Base-by-base conservation (phyloP, 2,113 vertebrate species). In the Sapayoa aenigma region DNA sequence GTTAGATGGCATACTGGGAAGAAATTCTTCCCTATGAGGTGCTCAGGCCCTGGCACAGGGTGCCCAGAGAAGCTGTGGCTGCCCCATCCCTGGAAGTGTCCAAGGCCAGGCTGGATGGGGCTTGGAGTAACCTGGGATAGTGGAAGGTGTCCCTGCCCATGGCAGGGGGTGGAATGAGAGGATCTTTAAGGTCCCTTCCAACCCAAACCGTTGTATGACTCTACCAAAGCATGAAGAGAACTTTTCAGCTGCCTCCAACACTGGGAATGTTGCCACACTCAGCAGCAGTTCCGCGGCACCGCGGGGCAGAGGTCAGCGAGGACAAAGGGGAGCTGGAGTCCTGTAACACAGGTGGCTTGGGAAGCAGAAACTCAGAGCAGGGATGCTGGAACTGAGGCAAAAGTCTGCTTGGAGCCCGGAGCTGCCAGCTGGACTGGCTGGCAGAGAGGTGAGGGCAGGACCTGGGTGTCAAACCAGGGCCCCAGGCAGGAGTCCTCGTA, bases 401-500 rank as follows among this genome's bases (percentile, higher is more conserved):
- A 47, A 35, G 28, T 5, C 53, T 73, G 46, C 47, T 10, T 8
- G 31, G 23, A 35, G 35, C 27, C n/a, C 63, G 10, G 30, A 6
- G 0, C 1, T 28, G 20, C 25, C 6, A 2, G 28, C 1, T 27
- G 9, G 14, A 18, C 21, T 50, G 3, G 44, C 31, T 1, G 2
- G n/a, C 1, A 2, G 25, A 17, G 49, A 53, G 37, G 44, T 0
- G 4, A 30, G 46, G 47, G 46, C 60, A 60, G 46, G 62, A 41
- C 39, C 46, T 55, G 62, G 42, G 63, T 3, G 52, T 52, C 41
- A 41, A 41, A 20, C 1, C 12, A 55, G 37, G 19, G 5, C 2
- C 8, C 44, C 42, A 52, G 39, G 49, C 62, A 85, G 52, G 44
- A 46, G n/a, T 27, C 44, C 35, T 62, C 0, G 0, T 2, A 5